Percentiles rank a stretch among this genome's conserved stretches.
These are phyloP conservation scores for Disparrhopalites patrizii DNA, from an alignment of 2,888 invertebrate species.

Conservation along the genomic window DNA sequence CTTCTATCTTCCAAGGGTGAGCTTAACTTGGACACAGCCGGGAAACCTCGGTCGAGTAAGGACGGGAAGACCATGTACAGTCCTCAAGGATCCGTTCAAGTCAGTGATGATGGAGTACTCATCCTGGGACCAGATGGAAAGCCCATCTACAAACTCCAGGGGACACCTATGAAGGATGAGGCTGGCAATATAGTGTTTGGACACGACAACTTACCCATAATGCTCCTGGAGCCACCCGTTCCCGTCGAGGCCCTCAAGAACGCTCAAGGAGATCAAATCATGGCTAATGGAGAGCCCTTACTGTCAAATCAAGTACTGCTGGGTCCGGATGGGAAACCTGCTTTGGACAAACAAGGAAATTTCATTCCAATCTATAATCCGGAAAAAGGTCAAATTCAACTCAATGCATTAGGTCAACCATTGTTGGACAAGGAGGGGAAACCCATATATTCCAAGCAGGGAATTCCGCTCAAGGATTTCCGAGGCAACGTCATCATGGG, in stretches of 20 bases:
- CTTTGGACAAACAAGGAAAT: background rate
- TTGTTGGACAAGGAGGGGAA: background rate
- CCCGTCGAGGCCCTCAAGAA: background rate
- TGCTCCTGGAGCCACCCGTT: background rate
- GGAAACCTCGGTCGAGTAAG: constrained; percentile 1
- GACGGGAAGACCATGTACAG: background rate
- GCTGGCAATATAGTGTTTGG: background rate
- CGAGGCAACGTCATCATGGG: background rate
- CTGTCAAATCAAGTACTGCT: background rate
- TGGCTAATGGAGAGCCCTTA: background rate
- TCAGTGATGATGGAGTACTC: background rate
- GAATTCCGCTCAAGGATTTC: background rate
- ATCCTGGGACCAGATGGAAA: constrained; percentile 3
- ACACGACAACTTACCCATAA: background rate
- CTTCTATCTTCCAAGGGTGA: background rate
- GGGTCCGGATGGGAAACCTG: background rate
- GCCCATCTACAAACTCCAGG: background rate
- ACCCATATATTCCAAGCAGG: background rate
- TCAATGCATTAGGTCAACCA: background rate
- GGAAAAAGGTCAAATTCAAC: background rate
- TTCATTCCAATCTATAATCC: background rate
- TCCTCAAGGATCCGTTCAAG: background rate
- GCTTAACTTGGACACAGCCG: background rate
- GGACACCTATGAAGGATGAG: background rate
- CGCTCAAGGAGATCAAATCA: background rate